Base-by-base conservation (phyloP, 2,113 vertebrate genomes). In the Nerophis ophidion region DNA sequence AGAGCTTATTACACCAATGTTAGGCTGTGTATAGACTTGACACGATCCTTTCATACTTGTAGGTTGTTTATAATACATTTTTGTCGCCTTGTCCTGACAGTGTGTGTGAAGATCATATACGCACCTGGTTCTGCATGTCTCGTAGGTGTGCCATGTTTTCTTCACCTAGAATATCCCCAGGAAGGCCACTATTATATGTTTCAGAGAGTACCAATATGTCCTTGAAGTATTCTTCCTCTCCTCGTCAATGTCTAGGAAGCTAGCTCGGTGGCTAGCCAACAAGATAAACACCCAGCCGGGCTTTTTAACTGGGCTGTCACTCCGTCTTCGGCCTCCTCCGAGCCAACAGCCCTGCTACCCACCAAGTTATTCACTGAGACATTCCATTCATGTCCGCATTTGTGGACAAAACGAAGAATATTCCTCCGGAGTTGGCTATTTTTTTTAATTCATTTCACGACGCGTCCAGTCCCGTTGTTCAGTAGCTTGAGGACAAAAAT, bases 81-180 rank as follows among this genome's bases (percentile, higher is more conserved):
- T 53, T 57, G 60, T 44, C 72, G 65, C 56, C 64, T 68, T 9
- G 67, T 63, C 74, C 72, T 57, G 78, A 85, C 80, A 84, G 70
- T 69, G 60, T n/a, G 33, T 35, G 61, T 63, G 76, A 68, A 70
- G 51, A 70, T 2, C 48, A 17, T 78, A 67, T 73, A 19, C 70
- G n/a, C 87, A 89, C 89, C 89, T 89, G 88, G 80, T 90, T 90
- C 42, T 89, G 89, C 75, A 91, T 87, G 84, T 87, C 81, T 75
- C 80, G 85, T 61, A 91, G 88, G 80, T 91, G 89, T 72, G 89
- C 89, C 89, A 91, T 91, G 71, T 73, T 80, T 65, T 70, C 12
- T 40, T 68, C 61, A 19, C 80, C 48, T 45, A 60, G 66, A 63
- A 74, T 67, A 64, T 71, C 58, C 62, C 68, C 70, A 68, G 66